phyloP scores from a whole-genome alignment of 2,888 invertebrate species.

The Euproctis similis region DNA sequence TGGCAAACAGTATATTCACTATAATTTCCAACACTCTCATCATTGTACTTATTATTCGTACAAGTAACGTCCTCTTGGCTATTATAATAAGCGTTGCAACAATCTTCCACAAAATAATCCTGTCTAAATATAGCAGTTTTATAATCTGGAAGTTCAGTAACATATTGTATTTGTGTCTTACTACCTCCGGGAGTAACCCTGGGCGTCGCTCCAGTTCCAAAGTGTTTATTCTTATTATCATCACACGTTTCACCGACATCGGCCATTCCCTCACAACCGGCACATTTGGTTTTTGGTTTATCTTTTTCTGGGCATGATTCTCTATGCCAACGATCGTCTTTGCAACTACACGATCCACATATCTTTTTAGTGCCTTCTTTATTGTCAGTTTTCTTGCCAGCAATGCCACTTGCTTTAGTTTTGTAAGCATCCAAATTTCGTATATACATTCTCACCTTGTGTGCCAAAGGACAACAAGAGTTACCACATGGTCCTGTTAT shows the following conservation, averaged over 20 bases:
- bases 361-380: slow-evolving; percentile 39
- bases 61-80: slow-evolving; percentile 7
- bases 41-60: slow-evolving; percentile 4
- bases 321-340: slow-evolving; percentile 59
- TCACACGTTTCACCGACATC: slow-evolving; percentile 46
- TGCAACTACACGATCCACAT: slow-evolving; percentile 58
- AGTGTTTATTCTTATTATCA: slow-evolving; percentile 37
- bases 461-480: slow-evolving; percentile 55
- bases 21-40: background rate
- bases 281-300: slow-evolving; percentile 26
- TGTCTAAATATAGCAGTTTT: slow-evolving; percentile 36
- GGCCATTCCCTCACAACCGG: slow-evolving; percentile 45
- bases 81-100: slow-evolving; percentile 20
- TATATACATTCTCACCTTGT: slow-evolving; percentile 58
- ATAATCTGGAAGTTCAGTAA: slow-evolving; percentile 34
- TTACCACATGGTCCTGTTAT: slow-evolving; percentile 67
- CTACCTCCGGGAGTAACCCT: slow-evolving; percentile 33
- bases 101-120: slow-evolving; percentile 36
- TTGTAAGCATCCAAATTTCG: slow-evolving; percentile 54
- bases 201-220: slow-evolving; percentile 43
- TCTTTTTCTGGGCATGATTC: slow-evolving; percentile 40
- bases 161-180: slow-evolving; percentile 38
- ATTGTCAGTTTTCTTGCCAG: slow-evolving; percentile 23
- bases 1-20: slow-evolving; percentile 26
- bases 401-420: slow-evolving; percentile 34